phyloP scores from a whole-genome alignment of 1,140 invertebrate genomes.

The Neuroterus valhalla region DNA sequence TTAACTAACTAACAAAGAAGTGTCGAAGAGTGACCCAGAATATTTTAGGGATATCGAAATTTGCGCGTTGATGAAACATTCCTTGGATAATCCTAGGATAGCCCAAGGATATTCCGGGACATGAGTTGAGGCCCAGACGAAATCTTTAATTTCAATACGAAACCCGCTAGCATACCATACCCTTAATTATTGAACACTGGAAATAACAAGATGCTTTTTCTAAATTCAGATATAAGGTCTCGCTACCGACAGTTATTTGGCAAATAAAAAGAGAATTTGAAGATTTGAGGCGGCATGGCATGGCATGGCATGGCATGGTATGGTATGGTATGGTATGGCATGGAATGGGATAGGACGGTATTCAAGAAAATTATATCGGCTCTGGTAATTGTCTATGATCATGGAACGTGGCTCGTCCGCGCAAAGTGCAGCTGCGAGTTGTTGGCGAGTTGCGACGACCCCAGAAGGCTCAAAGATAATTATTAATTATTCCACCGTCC shows the following conservation, averaged over 20 bases:
- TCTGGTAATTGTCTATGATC: slow-evolving; percentile 47
- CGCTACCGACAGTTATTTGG: slow-evolving; percentile 20
- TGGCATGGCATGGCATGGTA: no score
- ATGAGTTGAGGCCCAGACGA: no score
- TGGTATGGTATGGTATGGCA: no score
- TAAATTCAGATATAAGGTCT: slow-evolving; percentile 2
- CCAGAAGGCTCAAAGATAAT: slow-evolving; percentile 54
- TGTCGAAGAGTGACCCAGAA: no score
- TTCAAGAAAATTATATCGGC: slow-evolving; percentile 37
- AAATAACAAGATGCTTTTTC: slow-evolving; percentile 26
- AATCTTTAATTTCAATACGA: not conserved
- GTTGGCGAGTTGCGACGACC: slow-evolving; percentile 18
- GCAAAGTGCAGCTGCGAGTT: slow-evolving; percentile 39
- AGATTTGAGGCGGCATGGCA: slow-evolving; percentile 8
- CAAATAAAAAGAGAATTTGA: slow-evolving; percentile 16
- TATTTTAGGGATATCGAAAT: no score
- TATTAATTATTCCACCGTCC: slow-evolving; percentile 58
- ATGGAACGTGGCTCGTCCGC: slow-evolving; percentile 15
- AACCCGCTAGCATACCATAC: not conserved
- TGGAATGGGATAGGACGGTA: no score
- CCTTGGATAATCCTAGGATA: no score
- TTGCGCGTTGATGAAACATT: no score
- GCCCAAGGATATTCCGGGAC: no score
- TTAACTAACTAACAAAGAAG: no score
- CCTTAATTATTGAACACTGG: slow-evolving; percentile 1